A percentile compares a stretch with the other conserved stretches of the same genome.
Evolutionary conservation across 2,113 vertebrate genomes (phyloP).

Genomic region (Neotragus moschatus): DNA sequence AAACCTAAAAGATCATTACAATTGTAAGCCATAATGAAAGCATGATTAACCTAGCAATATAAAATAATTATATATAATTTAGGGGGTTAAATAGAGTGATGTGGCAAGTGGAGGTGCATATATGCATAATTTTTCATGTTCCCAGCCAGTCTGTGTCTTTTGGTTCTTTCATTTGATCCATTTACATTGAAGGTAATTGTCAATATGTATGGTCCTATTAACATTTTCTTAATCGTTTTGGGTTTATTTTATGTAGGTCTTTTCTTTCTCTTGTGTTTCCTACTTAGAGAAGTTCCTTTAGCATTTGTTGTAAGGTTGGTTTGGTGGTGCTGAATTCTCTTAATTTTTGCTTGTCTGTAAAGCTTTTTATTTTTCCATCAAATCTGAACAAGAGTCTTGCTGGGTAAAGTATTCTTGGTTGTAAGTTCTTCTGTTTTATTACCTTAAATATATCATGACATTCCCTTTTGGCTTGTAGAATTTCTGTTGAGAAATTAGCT

Average conservation of each 20-base stretch:
- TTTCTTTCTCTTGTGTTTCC: not conserved
- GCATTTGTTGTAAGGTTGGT: not conserved
- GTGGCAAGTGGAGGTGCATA: not conserved
- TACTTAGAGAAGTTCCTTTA: not conserved
- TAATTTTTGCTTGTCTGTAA: not conserved
- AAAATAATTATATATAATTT: not conserved
- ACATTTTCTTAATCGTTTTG: not conserved
- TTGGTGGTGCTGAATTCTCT: not conserved
- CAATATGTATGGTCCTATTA: not conserved
- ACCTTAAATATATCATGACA: not conserved
- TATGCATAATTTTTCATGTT: not conserved
- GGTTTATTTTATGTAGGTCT: not conserved
- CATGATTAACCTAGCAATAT: not conserved
- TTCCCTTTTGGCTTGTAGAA: not conserved
- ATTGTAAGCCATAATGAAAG: not conserved
- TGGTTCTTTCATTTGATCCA: not conserved
- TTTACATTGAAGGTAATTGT: not conserved
- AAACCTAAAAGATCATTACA: not conserved
- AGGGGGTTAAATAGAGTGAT: not conserved
- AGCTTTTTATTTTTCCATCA: not conserved
- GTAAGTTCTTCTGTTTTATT: not conserved
- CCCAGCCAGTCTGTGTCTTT: not conserved
- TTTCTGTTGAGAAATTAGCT: not conserved
- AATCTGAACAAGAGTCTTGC: not conserved
- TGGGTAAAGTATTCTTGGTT: not conserved